A percentile compares a stretch with the other conserved stretches of the same genome.
These are phyloP conservation scores for Diogma glabrata DNA, from an alignment of 2,888 invertebrate genomes.

Conservation along the genomic window DNA sequence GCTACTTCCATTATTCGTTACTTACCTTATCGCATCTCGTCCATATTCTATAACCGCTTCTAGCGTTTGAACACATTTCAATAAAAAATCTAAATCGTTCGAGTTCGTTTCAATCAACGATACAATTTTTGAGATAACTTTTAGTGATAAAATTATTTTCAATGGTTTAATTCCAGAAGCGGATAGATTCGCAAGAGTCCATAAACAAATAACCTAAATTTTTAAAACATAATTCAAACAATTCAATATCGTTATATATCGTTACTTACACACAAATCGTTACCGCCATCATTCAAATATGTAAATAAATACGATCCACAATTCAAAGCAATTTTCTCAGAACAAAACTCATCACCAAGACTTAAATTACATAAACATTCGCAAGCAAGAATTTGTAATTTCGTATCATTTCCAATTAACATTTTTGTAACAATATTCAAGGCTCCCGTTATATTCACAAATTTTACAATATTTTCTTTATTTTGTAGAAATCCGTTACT, in stretches of 20 bases:
- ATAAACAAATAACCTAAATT: slow-evolving; percentile 25
- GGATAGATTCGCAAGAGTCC: slow-evolving; percentile 31
- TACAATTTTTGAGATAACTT: slow-evolving; percentile 28
- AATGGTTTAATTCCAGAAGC: slow-evolving; percentile 26
- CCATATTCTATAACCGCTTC: slow-evolving; percentile 3
- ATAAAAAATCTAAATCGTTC: slow-evolving; percentile 20
- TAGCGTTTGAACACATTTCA: not conserved
- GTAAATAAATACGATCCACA: slow-evolving; percentile 33
- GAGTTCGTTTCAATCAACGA: slow-evolving; percentile 18
- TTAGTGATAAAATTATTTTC: slow-evolving; percentile 26
- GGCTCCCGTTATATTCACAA: slow-evolving; percentile 29
- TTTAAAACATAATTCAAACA: not conserved
- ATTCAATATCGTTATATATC: not conserved
- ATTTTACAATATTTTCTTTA: slow-evolving; percentile 28
- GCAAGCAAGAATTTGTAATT: slow-evolving; percentile 27
- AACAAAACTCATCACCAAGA: slow-evolving; percentile 28
- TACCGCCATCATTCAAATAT: slow-evolving; percentile 25
- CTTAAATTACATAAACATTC: slow-evolving; percentile 34
- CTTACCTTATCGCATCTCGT: too few species aligned
- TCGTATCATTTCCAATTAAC: slow-evolving; percentile 28
- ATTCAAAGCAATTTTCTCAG: slow-evolving; percentile 28
- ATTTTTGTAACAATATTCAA: slow-evolving; percentile 32
- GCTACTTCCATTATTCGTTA: too few species aligned
- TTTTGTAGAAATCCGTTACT: slow-evolving; percentile 31
- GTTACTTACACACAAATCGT: slow-evolving; percentile 22